A percentile compares a stretch with the other conserved stretches of the same genome.
phyloP scores from a whole-genome alignment of 1,140 invertebrate species.

The Dolichoris vasculosae region DNA sequence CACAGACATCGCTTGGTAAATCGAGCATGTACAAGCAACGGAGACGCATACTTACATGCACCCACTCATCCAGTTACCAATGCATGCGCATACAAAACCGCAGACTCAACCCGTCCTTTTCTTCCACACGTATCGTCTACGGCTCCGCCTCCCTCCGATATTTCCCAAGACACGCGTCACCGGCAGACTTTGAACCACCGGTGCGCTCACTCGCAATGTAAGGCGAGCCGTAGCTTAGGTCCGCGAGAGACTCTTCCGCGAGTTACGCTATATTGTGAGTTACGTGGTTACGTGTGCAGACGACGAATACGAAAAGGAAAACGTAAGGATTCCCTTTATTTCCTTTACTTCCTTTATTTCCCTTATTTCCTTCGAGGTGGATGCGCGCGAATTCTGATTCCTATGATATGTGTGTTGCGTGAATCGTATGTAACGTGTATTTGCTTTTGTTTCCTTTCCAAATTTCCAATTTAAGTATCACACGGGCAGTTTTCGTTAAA shows the following conservation, averaged over 20 bases:
- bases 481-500: background rate
- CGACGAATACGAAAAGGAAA: constrained; percentile 39
- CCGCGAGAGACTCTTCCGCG: background rate
- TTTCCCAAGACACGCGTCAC: constrained; percentile 22
- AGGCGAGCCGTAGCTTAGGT: constrained; percentile 20
- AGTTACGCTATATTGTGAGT: constrained; percentile 18
- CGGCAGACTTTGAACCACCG: background rate
- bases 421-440: background rate
- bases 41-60: background rate
- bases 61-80: background rate
- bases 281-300: constrained; percentile 3
- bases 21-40: background rate
- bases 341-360: constrained; percentile 29
- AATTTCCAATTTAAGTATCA: no score
- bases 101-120: background rate
- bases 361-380: background rate
- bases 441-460: background rate
- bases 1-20: background rate
- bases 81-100: background rate
- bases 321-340: constrained; percentile 28
- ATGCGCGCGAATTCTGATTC: background rate
- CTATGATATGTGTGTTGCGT: constrained; percentile 28
- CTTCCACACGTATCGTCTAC: background rate
- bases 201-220: constrained; percentile 43
- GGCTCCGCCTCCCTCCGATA: background rate